phyloP scores from a whole-genome alignment of 2,888 invertebrate species.

The Dryobota labecula region DNA sequence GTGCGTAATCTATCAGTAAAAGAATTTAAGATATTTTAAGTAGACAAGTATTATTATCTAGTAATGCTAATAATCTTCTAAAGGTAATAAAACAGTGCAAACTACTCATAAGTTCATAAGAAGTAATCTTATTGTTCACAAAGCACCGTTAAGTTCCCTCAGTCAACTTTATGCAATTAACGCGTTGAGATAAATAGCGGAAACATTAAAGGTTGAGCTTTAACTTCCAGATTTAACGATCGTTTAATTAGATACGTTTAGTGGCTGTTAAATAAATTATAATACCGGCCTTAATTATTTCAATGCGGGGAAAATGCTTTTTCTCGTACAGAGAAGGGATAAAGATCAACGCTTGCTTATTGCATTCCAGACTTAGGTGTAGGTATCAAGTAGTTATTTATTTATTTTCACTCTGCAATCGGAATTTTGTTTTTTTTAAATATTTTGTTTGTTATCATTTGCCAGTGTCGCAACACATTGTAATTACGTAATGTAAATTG shows the following conservation, averaged over 20 bases:
- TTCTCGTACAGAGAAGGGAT: background rate
- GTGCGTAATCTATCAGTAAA: background rate
- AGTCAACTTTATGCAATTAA: slow-evolving; percentile 41
- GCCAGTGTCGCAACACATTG: too few species aligned
- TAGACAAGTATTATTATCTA: background rate
- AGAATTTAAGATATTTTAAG: background rate
- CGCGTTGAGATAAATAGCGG: slow-evolving; percentile 49
- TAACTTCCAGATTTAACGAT: slow-evolving; percentile 33
- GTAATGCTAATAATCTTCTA: background rate
- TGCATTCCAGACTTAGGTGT: background rate
- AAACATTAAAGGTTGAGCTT: slow-evolving; percentile 38
- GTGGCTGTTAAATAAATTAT: slow-evolving; percentile 37
- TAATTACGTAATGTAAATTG: too few species aligned
- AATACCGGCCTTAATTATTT: slow-evolving; percentile 22
- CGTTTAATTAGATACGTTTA: slow-evolving; percentile 32
- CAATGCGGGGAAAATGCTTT: background rate
- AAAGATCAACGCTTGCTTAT: background rate
- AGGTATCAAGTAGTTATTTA: too few species aligned
- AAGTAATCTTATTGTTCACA: slow-evolving; percentile 44
- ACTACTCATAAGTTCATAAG: slow-evolving; percentile 22
- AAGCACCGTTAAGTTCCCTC: slow-evolving; percentile 43
- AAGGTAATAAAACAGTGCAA: slow-evolving; percentile 1
- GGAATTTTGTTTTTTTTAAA: too few species aligned
- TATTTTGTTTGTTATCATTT: too few species aligned
- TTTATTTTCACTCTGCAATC: too few species aligned